Evolutionary conservation across 2,888 invertebrate genomes (phyloP).

Genomic region (Caenorhabditis uteleia): DNA sequence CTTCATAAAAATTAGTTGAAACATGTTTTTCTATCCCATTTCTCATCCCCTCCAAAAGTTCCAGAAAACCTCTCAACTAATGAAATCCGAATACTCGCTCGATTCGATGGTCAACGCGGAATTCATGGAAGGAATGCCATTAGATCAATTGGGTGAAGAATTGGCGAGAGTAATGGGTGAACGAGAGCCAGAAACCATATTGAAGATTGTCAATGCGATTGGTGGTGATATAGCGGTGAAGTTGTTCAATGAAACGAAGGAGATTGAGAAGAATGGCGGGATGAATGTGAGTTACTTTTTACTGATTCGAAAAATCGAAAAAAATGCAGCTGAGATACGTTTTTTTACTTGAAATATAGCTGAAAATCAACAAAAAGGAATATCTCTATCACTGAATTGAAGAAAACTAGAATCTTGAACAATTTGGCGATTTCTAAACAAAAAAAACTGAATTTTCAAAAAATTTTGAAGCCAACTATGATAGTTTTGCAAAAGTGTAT

Average conservation of each 20-base stretch:
- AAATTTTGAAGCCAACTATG: too few species aligned
- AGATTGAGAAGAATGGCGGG: slow-evolving; percentile 60
- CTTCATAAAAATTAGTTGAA: too few species aligned
- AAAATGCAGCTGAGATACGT: background rate
- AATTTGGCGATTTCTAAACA: too few species aligned
- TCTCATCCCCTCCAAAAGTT: too few species aligned
- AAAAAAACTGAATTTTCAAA: too few species aligned
- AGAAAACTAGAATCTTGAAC: too few species aligned
- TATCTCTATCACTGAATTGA: background rate
- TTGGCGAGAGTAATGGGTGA: slow-evolving; percentile 48
- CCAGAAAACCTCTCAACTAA: slow-evolving; percentile 19
- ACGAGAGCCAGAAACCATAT: slow-evolving; percentile 48
- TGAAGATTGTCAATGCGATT: slow-evolving; percentile 49
- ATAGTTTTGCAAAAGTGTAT: too few species aligned
- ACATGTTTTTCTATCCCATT: too few species aligned
- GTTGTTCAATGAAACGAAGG: slow-evolving; percentile 58
- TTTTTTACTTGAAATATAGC: too few species aligned
- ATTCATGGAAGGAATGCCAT: slow-evolving; percentile 19
- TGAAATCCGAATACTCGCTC: slow-evolving; percentile 24
- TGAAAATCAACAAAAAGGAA: too few species aligned
- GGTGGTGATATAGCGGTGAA: slow-evolving; percentile 47
- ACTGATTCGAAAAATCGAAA: background rate
- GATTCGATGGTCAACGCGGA: slow-evolving; percentile 34
- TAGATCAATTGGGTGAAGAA: slow-evolving; percentile 40
- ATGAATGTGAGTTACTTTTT: slow-evolving; percentile 53